A percentile compares a stretch with the other conserved stretches of the same genome.
These are phyloP conservation scores for Dasypogon diadema DNA, from an alignment of 2,888 invertebrate genomes.

Conservation along the genomic window DNA sequence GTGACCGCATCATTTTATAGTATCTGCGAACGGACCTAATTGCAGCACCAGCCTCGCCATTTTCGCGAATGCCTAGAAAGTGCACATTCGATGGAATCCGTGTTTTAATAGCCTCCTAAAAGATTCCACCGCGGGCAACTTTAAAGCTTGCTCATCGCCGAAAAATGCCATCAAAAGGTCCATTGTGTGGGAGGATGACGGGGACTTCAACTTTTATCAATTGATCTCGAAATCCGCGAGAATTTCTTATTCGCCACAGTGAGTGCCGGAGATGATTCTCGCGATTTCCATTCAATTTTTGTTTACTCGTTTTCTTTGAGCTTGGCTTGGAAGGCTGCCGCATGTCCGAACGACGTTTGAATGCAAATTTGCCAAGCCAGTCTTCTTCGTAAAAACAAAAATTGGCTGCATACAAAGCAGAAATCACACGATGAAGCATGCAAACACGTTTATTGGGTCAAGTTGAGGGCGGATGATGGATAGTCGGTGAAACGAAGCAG, in stretches of 20 bases:
- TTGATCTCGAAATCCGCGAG: background rate
- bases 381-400: slow-evolving; percentile 2
- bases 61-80: background rate
- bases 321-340: background rate
- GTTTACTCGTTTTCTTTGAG: background rate
- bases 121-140: background rate
- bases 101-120: background rate
- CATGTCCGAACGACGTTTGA: background rate
- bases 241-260: background rate
- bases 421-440: slow-evolving; percentile 20
- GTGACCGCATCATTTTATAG: too few species aligned
- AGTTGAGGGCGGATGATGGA: slow-evolving; percentile 37
- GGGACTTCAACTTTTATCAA: background rate
- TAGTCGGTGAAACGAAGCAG: background rate
- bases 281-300: background rate
- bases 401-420: slow-evolving; percentile 23
- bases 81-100: background rate
- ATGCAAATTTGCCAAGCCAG: background rate
- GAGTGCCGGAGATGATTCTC: background rate
- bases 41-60: too few species aligned
- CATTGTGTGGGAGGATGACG: background rate
- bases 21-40: too few species aligned
- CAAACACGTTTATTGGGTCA: slow-evolving; percentile 40
- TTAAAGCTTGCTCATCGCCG: background rate
- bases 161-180: background rate